phyloP scores from a whole-genome alignment of 1,140 invertebrate genomes.

The Microplitis demolitor region DNA sequence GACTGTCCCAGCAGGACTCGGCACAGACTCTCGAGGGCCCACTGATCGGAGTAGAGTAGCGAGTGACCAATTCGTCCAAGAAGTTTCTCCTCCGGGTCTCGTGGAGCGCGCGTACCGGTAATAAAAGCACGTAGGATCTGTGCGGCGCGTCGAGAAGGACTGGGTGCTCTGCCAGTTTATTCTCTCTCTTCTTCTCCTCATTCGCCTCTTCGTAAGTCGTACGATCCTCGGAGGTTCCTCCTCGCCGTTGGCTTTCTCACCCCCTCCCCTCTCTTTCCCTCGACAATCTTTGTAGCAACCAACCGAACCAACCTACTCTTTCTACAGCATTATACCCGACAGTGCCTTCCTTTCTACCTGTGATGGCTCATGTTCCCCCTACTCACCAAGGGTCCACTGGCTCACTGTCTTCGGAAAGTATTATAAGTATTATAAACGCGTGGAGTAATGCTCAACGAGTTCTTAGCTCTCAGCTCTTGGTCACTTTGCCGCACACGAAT shows the following conservation, averaged over 20 bases:
- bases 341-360: too few relatives aligned
- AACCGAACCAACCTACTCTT: background rate
- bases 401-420: too few relatives aligned
- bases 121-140: slow-evolving; percentile 20
- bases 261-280: background rate
- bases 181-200: background rate
- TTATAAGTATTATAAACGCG: too few relatives aligned
- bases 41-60: background rate
- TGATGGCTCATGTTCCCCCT: too few relatives aligned
- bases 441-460: too few relatives aligned
- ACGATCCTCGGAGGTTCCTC: background rate
- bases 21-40: background rate
- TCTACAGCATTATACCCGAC: background rate
- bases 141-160: slow-evolving; percentile 14
- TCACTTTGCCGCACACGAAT: too few relatives aligned
- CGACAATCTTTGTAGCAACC: background rate
- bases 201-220: background rate
- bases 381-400: too few relatives aligned
- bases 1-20: slow-evolving; percentile 2
- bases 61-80: background rate
- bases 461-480: too few relatives aligned
- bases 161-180: background rate
- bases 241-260: slow-evolving; percentile 16
- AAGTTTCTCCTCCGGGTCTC: background rate
- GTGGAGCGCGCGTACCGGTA: background rate